Conservation (phyloP, 2,797 vertebrate species). For the Myotis findleyi region DNA sequence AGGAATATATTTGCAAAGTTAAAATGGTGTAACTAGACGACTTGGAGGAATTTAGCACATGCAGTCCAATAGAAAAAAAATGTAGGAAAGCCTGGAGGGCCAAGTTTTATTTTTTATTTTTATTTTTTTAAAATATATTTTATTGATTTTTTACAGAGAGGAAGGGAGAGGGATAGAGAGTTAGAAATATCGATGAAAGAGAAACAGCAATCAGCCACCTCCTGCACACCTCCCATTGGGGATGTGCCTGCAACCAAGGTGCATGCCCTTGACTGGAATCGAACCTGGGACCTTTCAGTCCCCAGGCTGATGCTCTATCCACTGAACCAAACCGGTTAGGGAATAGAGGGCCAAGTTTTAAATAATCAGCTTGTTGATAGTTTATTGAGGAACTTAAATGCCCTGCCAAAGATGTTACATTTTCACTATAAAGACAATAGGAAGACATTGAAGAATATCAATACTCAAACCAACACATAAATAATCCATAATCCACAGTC, state of each 20-base stretch:
- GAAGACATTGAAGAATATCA: neutral
- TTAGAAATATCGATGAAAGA: no score
- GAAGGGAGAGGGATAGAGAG: no score
- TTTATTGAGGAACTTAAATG: neutral
- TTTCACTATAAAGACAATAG: constrained; percentile 4
- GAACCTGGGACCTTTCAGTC: no score
- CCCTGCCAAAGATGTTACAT: neutral
- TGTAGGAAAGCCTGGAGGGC: neutral
- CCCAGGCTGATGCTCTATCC: no score
- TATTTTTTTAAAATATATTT: no score
- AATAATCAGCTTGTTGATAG: neutral
- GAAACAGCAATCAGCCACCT: no score
- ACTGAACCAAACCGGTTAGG: no score
- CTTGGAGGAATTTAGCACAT: neutral
- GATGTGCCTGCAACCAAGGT: no score
- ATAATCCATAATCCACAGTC: neutral
- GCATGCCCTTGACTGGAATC: no score
- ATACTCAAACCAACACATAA: neutral
- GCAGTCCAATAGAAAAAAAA: neutral
- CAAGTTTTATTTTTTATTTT: neutral
- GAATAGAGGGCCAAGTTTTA: neutral
- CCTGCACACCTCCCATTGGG: no score
- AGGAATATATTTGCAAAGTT: neutral
- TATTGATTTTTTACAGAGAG: no score
- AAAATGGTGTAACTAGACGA: neutral